These are phyloP conservation scores for Galemys pyrenaicus DNA, from an alignment of 2,113 vertebrate genomes.

Conservation along the genomic window DNA sequence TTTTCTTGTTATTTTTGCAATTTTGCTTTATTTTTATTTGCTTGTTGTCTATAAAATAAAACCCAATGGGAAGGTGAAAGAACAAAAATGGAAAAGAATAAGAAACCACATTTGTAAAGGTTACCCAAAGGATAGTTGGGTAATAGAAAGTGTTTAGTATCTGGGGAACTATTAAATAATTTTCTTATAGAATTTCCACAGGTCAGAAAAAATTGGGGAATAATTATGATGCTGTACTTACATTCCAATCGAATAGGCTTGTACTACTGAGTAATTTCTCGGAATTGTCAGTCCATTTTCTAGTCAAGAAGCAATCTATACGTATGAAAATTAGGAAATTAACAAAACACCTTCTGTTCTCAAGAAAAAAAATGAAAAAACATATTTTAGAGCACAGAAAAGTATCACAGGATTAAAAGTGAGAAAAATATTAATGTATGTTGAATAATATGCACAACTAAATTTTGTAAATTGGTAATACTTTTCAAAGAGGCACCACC, in stretches of 20 bases:
- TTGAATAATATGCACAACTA: not conserved
- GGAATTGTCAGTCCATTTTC: not conserved
- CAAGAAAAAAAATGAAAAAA: not conserved
- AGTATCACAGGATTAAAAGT: not conserved
- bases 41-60: not conserved
- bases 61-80: not conserved
- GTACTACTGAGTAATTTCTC: not conserved
- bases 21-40: not conserved
- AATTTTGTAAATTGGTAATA: not conserved
- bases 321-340: constrained; percentile 8
- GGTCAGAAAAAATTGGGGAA: not conserved
- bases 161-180: not conserved
- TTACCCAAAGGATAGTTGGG: not conserved
- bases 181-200: not conserved
- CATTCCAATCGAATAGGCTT: not conserved
- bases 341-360: not conserved
- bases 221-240: not conserved
- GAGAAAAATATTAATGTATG: not conserved
- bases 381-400: not conserved
- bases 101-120: not conserved
- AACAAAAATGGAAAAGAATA: not conserved
- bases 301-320: not conserved
- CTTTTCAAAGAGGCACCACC: not conserved
- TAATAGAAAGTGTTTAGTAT: not conserved
- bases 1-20: not conserved